Conservation (phyloP, 1,140 invertebrate genomes). For the Pygmarrhopalites habei region DNA sequence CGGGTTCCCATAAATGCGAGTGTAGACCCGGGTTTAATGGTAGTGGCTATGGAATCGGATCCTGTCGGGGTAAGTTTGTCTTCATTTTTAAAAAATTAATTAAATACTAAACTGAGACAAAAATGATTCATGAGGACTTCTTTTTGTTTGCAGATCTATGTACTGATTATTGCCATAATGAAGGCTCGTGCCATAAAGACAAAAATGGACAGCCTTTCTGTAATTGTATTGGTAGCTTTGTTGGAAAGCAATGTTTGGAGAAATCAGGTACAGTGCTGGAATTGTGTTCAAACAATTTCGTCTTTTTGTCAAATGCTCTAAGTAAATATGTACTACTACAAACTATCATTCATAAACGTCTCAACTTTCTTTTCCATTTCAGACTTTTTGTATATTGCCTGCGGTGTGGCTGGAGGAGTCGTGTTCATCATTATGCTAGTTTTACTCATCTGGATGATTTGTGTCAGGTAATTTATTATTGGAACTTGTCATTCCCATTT, state of each 20-base stretch:
- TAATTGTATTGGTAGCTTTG: conserved; percentile 82
- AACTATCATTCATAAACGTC: too few relatives aligned
- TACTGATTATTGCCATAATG: conserved; percentile 66
- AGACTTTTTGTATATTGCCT: conserved; percentile 88
- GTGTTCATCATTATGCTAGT: conserved; percentile 86
- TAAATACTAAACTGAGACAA: background rate
- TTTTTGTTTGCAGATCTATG: conserved; percentile 65
- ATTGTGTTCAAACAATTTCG: too few relatives aligned
- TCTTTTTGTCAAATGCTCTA: too few relatives aligned
- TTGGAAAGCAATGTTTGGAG: conserved; percentile 78
- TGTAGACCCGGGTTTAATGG: conserved; percentile 92
- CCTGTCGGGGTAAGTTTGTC: conserved; percentile 55
- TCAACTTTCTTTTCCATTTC: too few relatives aligned
- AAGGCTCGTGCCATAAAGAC: conserved; percentile 55
- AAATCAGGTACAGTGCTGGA: too few relatives aligned
- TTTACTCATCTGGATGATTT: conserved; percentile 93
- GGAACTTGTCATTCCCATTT: background rate
- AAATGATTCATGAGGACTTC: conserved; percentile 3
- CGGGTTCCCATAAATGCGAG: conserved; percentile 80
- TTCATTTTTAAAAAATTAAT: background rate
- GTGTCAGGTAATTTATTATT: conserved; percentile 59
- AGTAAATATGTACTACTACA: too few relatives aligned
- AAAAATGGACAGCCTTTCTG: conserved; percentile 72
- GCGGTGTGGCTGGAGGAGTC: conserved; percentile 82
- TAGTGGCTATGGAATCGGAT: conserved; percentile 55